Percentiles rank a stretch among this genome's conserved stretches.
phyloP scores from a whole-genome alignment of 2,113 vertebrate species.

The Puntigrus tetrazona region DNA sequence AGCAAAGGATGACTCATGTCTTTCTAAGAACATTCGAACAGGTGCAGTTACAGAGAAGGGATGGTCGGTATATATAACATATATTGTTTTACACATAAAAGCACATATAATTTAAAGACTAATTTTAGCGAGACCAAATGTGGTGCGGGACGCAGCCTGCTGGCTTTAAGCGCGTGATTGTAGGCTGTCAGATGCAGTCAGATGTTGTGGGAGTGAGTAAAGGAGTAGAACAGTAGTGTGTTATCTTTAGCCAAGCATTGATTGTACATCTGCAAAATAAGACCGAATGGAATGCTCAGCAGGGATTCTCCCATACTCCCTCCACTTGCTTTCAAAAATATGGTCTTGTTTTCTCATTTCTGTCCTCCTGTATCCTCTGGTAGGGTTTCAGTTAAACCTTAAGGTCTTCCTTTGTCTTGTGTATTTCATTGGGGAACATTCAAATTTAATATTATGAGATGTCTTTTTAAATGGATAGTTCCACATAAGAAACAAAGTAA shows the following conservation, averaged over 20 bases:
- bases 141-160: neutral
- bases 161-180: slow-evolving; percentile 26
- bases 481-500: too few relatives aligned
- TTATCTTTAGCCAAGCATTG: slow-evolving; percentile 26
- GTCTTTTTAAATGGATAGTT: too few relatives aligned
- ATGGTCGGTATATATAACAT: neutral
- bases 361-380: neutral
- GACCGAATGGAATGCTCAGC: slow-evolving; percentile 1
- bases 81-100: neutral
- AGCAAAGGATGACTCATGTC: neutral
- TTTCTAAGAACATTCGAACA: neutral
- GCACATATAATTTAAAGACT: slow-evolving; percentile 13
- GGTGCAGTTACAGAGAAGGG: slow-evolving; percentile 7
- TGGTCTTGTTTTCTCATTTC: neutral
- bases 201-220: slow-evolving; percentile 5
- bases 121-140: slow-evolving; percentile 19
- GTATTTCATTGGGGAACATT: too few relatives aligned
- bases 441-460: too few relatives aligned
- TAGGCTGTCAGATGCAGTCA: slow-evolving; percentile 30
- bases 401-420: neutral
- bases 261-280: slow-evolving; percentile 34
- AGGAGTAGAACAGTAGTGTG: slow-evolving; percentile 15
- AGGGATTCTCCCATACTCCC: slow-evolving; percentile 1
- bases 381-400: neutral
- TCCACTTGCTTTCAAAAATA: neutral